Base-by-base conservation (phyloP, 2,888 invertebrate genomes). In the Drosophila koepferae region DNA sequence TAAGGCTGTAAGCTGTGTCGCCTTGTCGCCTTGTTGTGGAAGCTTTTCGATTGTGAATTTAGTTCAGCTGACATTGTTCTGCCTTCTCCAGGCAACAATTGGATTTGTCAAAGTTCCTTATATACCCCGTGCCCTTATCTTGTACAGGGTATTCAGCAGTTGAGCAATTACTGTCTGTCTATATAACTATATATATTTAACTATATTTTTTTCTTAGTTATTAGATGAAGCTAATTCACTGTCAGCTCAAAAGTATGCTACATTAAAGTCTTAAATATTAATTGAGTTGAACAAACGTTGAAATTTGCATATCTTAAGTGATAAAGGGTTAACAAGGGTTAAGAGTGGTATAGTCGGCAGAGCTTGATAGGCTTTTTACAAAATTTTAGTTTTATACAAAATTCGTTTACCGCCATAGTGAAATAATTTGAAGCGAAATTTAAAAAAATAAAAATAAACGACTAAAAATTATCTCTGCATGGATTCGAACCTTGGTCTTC, bases 1-100 rank as follows among this genome's bases (percentile, higher is more conserved):
- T 54, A 23, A 54, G 54, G 23, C 55, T 43, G 58, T 44, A 58
- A 58, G 58, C 58, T 58, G 44, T 58, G 58, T 58, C 58, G 58
- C 58, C 58, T 58, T 58, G 43, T 58, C 58, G 58, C 58, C 56
- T 44, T 58, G 43, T 16, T 58, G 23, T 58, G 23, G 58, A 20
- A 20, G 58, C 34, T 34, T 44, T 44, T 34, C 34, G 44, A 44
- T 31, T 34, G 28, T 14, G 58, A 43, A 56, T 44, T 34, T 14
- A 44, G 34, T 23, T 58, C 58, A 34, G 34, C 16, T 20, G 34
- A 12, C 20, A 43, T 56, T 28, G 28, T 56, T 31, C n/a, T 55
- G 34, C 0, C 53, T 1, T 1, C 20, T 53, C 1, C 36, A 5
- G 9, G 38, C 38, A 23, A 14, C 53, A 53, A 20, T 53, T 53